These are phyloP conservation scores for Megamerina dolium DNA, from an alignment of 2,888 invertebrate species.

Conservation along the genomic window DNA sequence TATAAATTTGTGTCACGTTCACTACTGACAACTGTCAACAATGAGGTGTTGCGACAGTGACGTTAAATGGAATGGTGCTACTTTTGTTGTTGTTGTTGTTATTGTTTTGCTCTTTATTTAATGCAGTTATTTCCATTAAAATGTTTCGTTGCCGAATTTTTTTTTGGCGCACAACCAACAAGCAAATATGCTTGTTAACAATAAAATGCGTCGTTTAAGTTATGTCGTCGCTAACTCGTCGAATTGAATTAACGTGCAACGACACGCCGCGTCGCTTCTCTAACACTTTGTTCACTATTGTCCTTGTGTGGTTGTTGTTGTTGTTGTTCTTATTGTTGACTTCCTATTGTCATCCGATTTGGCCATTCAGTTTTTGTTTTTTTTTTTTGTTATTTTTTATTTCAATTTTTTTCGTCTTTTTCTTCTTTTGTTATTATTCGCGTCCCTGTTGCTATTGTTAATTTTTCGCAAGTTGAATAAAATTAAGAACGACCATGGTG, in stretches of 20 bases:
- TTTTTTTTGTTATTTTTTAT: constrained; percentile 16
- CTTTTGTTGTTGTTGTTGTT: constrained; percentile 10
- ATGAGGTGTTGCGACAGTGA: constrained; percentile 1
- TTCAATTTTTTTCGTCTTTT: constrained; percentile 1
- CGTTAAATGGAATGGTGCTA: too few relatives aligned
- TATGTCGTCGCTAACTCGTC: constrained; percentile 26
- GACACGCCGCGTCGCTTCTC: constrained; percentile 1
- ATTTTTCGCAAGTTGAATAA: too few relatives aligned
- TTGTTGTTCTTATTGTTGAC: constrained; percentile 11
- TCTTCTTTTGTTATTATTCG: constrained; percentile 7
- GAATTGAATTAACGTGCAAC: constrained; percentile 39
- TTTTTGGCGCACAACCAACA: too few relatives aligned
- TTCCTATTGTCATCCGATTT: too few relatives aligned
- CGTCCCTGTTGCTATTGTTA: too few relatives aligned
- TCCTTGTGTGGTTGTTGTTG: constrained; percentile 9
- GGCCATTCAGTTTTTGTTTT: too few relatives aligned
- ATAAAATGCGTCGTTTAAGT: too few relatives aligned
- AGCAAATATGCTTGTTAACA: too few relatives aligned
- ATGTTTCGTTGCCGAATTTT: too few relatives aligned
- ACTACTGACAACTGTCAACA: constrained; percentile 9
- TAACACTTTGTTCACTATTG: neutral
- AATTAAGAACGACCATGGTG: too few relatives aligned
- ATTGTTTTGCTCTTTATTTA: too few relatives aligned
- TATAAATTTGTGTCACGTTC: constrained; percentile 19
- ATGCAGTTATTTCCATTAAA: too few relatives aligned